Evolutionary conservation across 2,797 vertebrate species (phyloP), one percentile per base, ranked within the genome.

Genomic region (Coregonus sp.): DNA sequence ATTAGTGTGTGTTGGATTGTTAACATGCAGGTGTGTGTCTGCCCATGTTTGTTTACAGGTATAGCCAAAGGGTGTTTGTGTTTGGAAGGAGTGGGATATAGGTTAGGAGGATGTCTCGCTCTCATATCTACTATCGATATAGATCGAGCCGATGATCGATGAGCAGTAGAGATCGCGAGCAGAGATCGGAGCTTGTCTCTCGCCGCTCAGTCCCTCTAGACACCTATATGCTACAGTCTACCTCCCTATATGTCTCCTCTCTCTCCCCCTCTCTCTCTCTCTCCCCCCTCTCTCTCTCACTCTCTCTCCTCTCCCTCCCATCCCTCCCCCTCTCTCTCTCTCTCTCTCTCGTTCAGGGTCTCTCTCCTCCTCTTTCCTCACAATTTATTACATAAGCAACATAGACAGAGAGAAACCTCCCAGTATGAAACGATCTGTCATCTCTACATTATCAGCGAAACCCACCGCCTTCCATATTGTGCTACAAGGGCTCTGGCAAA

Each of bases 401-500:
- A 47, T 91, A 92, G 95, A 94, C 93, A 93, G 89, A 92, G 90
- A 93, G 95, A 95, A 96, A 96, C 95, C 95, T 96, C 95, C 94
- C 93, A 91, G 94, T 94, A 94, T 94, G 93, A 94, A 94, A 93
- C 95, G 94, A 96, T 96, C 97, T 95, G 96, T 98, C 97, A 98
- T 96, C 95, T 94, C 94, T 94, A 95, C 95, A 95, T 97, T 97
- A 97, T 96, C 97, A 95, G 95, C 95, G 95, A 95, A 95, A 94
- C 95, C 95, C 94, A 95, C 96, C 94, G 93, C 96, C 96, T 96
- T 96, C 96, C 95, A 95, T 95, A 95, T 96, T 94, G 94, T 96
- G 96, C 95, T 96, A 95, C 96, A 95, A 97, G 95, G 95, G 95
- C 96, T 94, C 93, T 94, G 93, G 96, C 97, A 97, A 97, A 96